These are phyloP conservation scores for Cerceris ruficornis DNA, from an alignment of 2,888 invertebrate species.

Conservation along the genomic window DNA sequence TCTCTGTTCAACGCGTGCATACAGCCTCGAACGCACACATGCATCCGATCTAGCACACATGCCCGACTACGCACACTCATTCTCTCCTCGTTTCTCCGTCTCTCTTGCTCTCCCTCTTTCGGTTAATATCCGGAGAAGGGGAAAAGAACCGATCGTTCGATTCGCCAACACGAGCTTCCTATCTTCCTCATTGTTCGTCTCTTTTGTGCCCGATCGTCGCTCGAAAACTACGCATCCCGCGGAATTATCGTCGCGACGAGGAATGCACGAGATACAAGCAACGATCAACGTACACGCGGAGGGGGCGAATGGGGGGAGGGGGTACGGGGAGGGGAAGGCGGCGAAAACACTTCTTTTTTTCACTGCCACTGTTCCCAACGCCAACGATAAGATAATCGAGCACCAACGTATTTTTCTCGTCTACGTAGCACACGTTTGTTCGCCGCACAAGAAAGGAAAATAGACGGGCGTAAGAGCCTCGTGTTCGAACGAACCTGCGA, in stretches of 20 bases:
- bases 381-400: conserved; percentile 39
- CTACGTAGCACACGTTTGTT: conserved; percentile 1
- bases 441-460: neutral
- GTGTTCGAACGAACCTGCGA: conserved; percentile 22
- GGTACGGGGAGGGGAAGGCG: conserved; percentile 14
- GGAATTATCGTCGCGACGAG: neutral
- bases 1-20: conserved; percentile 25
- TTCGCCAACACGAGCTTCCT: conserved; percentile 53
- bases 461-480: neutral
- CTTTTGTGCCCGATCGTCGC: conserved; percentile 17
- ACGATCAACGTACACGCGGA: conserved; percentile 1
- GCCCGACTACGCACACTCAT: conserved; percentile 10
- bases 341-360: conserved; percentile 38
- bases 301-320: too few species aligned
- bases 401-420: conserved; percentile 26
- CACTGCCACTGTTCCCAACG: conserved; percentile 42
- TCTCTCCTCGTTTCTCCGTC: conserved; percentile 39
- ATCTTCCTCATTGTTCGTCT: conserved; percentile 34
- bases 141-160: conserved; percentile 62
- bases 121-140: conserved; percentile 50
- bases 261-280: conserved; percentile 7
- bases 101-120: conserved; percentile 40
- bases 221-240: conserved; percentile 26
- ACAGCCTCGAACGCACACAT: neutral
- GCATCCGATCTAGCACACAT: too few species aligned